phyloP scores from a whole-genome alignment of 2,888 invertebrate species.

The Escarpia spicata region DNA sequence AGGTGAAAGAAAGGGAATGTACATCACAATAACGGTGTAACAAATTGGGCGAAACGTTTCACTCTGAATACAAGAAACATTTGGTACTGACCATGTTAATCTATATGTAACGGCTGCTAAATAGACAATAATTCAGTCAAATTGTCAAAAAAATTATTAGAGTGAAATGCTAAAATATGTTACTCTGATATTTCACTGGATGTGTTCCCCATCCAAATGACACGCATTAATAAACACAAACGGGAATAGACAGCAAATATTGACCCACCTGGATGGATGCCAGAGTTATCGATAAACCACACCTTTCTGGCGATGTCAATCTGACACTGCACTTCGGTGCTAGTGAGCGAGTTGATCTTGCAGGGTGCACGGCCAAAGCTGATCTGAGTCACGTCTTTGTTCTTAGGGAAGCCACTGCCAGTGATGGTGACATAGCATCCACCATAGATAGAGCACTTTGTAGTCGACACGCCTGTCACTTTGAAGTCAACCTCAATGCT shows the following conservation, averaged over 20 bases:
- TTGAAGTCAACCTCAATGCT: constrained; percentile 9
- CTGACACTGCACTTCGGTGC: neutral
- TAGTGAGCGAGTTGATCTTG: neutral
- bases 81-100: neutral
- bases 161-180: too few species aligned
- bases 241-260: neutral
- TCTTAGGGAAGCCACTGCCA: neutral
- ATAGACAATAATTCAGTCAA: too few species aligned
- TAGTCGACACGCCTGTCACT: neutral
- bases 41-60: neutral
- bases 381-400: neutral
- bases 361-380: neutral
- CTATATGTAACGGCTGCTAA: too few species aligned
- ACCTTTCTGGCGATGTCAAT: neutral
- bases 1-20: neutral
- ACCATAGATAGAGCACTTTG: neutral
- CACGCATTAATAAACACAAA: neutral
- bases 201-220: too few species aligned
- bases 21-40: neutral
- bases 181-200: too few species aligned
- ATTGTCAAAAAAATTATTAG: too few species aligned
- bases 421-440: constrained; percentile 12
- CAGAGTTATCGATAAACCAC: neutral
- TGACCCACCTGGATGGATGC: constrained; percentile 13
- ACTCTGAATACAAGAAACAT: neutral